A percentile compares a stretch with the other conserved stretches of the same genome.
Evolutionary conservation across 2,113 vertebrate species (phyloP).

Genomic region (Emydura subglobosa): DNA sequence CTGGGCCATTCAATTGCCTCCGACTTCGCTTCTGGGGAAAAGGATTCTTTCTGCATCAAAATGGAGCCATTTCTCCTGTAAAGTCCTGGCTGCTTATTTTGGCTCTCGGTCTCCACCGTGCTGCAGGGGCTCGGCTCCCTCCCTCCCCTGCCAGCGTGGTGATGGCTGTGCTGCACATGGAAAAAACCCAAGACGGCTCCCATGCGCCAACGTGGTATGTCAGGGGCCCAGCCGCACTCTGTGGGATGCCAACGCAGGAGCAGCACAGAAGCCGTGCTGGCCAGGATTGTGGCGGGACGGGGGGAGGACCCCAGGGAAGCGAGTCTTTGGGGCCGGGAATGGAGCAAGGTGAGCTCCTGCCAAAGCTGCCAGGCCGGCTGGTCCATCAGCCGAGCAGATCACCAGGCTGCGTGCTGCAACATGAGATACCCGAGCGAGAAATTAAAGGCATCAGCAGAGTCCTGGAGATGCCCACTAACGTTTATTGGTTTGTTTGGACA

Average conservation of each 20-base stretch:
- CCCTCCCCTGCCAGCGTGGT: not conserved
- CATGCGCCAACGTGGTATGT: fast-evolving
- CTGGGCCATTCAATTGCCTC: not conserved
- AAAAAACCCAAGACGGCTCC: not conserved
- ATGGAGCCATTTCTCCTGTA: not conserved
- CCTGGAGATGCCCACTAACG: not conserved
- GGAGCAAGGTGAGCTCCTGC: too few species aligned
- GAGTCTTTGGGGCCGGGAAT: not conserved
- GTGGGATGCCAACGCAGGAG: fast-evolving
- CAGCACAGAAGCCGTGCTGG: not conserved
- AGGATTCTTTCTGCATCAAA: not conserved
- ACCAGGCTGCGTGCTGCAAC: not conserved
- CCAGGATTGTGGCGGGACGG: fast-evolving
- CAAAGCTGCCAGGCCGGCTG: not conserved
- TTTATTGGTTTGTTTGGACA: not conserved
- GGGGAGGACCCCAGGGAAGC: not conserved
- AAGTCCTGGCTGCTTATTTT: not conserved
- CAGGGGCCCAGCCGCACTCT: fast-evolving
- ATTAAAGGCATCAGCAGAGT: not conserved
- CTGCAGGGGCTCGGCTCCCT: not conserved
- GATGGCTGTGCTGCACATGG: not conserved
- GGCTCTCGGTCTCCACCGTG: not conserved
- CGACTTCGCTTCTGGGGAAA: not conserved
- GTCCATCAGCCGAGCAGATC: not conserved
- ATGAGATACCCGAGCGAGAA: not conserved